Evolutionary conservation across 2,113 vertebrate species (phyloP), one percentile per base, ranked within the genome.

Genomic region (Progne subis): DNA sequence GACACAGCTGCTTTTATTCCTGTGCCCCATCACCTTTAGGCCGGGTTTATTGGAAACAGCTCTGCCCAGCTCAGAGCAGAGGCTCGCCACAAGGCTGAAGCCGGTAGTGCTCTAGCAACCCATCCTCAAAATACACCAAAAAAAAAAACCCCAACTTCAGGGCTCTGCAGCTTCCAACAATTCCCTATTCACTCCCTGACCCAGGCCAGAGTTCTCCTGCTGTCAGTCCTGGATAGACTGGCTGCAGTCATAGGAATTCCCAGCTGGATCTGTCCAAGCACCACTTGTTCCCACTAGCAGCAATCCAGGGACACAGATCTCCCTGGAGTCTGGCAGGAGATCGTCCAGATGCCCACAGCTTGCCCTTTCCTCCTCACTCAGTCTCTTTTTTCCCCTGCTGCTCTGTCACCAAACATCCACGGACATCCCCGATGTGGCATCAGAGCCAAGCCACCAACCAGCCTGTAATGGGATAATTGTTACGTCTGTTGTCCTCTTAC

Each of bases 381-480:
- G 56, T 9, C n/a, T 46, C 2, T 0, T 12, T 70, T 52, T 77
- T 43, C 11, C 77, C 41, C 8, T 37, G 55, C 57, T 76, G 53
- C 55, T 87, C 60, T 41, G 6, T 28, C 61, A 49, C 65, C 52
- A 74, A 18, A 9, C 43, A 59, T 65, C 28, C 34, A 17, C 8
- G 3, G 70, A 37, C 76, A n/a, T 46, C 49, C 59, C 32, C 5
- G 8, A 9, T 2, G 0, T 31, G 68, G 50, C 69, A 53, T 15
- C n/a, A 17, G 55, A 59, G 86, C 92, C 95, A 93, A 96, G 92
- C 93, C 95, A 90, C 88, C 68, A 46, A 61, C 85, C 95, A 93
- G 71, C 18, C 82, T 17, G 50, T 65, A 95, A 94, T 26, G 82
- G 90, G 77, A 59, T 92, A 87, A 88, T 78, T 78, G 23, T 29